Evolutionary conservation across 1,140 invertebrate species (phyloP).

Genomic region (Lepidurus arcticus): DNA sequence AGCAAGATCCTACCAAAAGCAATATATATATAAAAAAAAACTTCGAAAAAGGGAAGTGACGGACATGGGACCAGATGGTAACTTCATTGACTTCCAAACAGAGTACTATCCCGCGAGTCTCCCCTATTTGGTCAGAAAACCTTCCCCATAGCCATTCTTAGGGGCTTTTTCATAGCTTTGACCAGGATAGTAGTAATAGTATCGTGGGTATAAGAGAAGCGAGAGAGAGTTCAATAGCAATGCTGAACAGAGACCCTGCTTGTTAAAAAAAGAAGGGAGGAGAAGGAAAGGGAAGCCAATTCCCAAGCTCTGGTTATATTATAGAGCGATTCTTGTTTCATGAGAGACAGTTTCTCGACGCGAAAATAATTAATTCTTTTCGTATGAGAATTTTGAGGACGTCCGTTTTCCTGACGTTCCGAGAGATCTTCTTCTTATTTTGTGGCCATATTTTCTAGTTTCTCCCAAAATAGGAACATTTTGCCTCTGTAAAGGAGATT

Average conservation of each 20-base stretch:
- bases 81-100: slow-evolving; percentile 11
- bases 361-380: too few species aligned
- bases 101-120: background rate
- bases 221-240: background rate
- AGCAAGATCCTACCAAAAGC: too few species aligned
- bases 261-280: background rate
- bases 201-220: background rate
- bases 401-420: too few species aligned
- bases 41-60: background rate
- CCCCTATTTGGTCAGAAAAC: background rate
- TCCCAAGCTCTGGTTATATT: too few species aligned
- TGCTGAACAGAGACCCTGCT: background rate
- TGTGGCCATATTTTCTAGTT: too few species aligned
- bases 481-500: too few species aligned
- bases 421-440: too few species aligned
- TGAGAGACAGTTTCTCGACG: too few species aligned
- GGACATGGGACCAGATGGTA: slow-evolving; percentile 1
- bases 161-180: slow-evolving; percentile 9
- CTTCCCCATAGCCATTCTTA: background rate
- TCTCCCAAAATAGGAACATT: too few species aligned
- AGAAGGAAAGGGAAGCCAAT: too few species aligned
- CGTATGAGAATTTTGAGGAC: too few species aligned
- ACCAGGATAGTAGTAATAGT: background rate
- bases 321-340: too few species aligned
- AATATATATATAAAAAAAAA: background rate